phyloP scores from a whole-genome alignment of 1,140 invertebrate species.

The Plodia interpunctella region DNA sequence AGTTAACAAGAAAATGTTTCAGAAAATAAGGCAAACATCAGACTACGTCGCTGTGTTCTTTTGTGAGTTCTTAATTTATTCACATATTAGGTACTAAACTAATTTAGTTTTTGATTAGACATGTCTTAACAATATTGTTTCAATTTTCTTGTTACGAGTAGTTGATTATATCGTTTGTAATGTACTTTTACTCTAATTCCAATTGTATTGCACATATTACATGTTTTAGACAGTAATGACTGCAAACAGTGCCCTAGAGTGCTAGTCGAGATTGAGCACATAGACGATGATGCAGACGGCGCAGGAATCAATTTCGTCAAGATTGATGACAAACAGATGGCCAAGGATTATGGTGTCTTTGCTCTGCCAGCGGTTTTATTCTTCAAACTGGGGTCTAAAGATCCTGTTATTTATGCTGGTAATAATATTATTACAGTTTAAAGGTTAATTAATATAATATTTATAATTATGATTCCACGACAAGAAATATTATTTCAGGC shows the following conservation, averaged over 20 bases:
- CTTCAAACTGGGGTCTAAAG: slow-evolving; percentile 91
- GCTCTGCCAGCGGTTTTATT: slow-evolving; percentile 93
- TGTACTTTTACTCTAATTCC: slow-evolving; percentile 26
- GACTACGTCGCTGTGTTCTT: slow-evolving; percentile 97
- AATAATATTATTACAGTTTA: slow-evolving; percentile 20
- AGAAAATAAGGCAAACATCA: slow-evolving; percentile 92
- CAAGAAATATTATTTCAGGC: slow-evolving; percentile 75
- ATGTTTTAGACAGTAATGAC: slow-evolving; percentile 91
- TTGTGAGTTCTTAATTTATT: slow-evolving; percentile 80
- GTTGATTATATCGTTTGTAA: background rate
- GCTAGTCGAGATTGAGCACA: slow-evolving; percentile 92
- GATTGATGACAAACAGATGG: slow-evolving; percentile 91
- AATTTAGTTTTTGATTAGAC: too few species aligned
- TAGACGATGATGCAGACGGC: slow-evolving; percentile 94
- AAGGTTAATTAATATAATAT: background rate
- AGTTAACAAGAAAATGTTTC: slow-evolving; percentile 95
- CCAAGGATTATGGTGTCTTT: slow-evolving; percentile 92
- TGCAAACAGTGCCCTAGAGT: slow-evolving; percentile 95
- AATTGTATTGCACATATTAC: slow-evolving; percentile 66
- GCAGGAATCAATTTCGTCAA: slow-evolving; percentile 96
- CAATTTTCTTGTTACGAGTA: background rate
- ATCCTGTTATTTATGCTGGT: slow-evolving; percentile 96
- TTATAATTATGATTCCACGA: slow-evolving; percentile 8
- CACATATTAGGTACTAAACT: too few species aligned
- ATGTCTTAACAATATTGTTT: too few species aligned